Percentiles rank a stretch among this genome's conserved stretches.
Evolutionary conservation across 2,888 invertebrate species (phyloP).

Genomic region (Drosophila meridionalis): DNA sequence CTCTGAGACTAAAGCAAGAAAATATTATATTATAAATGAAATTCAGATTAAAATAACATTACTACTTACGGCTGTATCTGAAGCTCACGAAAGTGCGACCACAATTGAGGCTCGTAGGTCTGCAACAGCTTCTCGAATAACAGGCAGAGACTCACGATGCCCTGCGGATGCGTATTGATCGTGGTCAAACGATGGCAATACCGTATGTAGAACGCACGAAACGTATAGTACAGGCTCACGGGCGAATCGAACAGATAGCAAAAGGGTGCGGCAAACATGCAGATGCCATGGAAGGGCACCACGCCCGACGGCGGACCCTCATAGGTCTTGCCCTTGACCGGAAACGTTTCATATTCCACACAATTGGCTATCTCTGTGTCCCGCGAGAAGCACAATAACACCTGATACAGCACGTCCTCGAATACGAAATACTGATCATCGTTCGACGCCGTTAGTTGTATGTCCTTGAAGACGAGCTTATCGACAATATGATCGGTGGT

Average conservation of each 20-base stretch:
- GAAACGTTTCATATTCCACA: constrained; percentile 86
- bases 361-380: constrained; percentile 92
- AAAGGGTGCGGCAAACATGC: constrained; percentile 98
- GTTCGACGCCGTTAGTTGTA: constrained; percentile 97
- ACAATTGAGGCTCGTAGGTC: constrained; percentile 94
- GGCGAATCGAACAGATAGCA: constrained; percentile 97
- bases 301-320: constrained; percentile 94
- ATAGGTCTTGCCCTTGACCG: constrained; percentile 83
- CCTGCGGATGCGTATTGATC: constrained; percentile 95
- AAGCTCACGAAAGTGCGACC: constrained; percentile 95
- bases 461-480: constrained; percentile 97
- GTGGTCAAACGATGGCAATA: constrained; percentile 97
- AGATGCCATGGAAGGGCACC: constrained; percentile 98
- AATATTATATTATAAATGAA: no score
- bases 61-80: constrained; percentile 95
- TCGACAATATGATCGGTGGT: constrained; percentile 97
- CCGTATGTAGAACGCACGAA: constrained; percentile 95
- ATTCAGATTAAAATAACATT: neutral
- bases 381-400: constrained; percentile 95
- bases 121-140: constrained; percentile 95
- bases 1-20: constrained; percentile 88
- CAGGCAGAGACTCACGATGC: constrained; percentile 95
- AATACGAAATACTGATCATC: constrained; percentile 99
- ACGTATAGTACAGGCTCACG: constrained; percentile 93
- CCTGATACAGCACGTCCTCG: constrained; percentile 97